Conservation (phyloP, 2,113 vertebrate genomes). For the Gobiocypris rarus region DNA sequence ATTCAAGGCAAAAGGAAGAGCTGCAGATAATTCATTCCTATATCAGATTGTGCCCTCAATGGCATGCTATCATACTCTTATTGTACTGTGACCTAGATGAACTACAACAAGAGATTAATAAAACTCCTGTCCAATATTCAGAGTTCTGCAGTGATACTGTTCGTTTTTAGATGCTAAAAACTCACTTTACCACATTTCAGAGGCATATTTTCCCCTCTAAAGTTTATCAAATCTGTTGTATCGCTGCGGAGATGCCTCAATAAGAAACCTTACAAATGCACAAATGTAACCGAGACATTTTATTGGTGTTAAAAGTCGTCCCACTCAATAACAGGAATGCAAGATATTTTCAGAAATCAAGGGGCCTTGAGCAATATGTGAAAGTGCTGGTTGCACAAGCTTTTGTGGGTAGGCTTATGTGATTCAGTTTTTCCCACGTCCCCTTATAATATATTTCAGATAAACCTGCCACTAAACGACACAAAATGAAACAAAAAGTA, state of each 20-base stretch:
- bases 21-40: background rate
- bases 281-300: background rate
- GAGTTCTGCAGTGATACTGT: background rate
- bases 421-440: background rate
- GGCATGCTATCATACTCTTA: background rate
- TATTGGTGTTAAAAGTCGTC: constrained; percentile 8
- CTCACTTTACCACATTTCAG: background rate
- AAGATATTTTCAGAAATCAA: background rate
- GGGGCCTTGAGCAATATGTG: background rate
- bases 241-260: background rate
- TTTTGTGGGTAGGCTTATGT: background rate
- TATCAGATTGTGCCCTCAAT: background rate
- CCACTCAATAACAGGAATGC: constrained; percentile 13
- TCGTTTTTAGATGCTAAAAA: background rate
- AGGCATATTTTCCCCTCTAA: background rate
- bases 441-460: background rate
- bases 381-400: background rate
- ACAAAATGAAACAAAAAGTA: background rate
- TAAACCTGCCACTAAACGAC: background rate
- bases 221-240: background rate
- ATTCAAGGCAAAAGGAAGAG: background rate
- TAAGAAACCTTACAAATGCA: background rate
- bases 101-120: background rate
- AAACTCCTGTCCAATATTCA: background rate
- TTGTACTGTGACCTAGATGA: background rate